Evolutionary conservation across 2,797 vertebrate species (phyloP), one percentile per base, ranked within the genome.

Genomic region (Chaetodon trifasciatus): DNA sequence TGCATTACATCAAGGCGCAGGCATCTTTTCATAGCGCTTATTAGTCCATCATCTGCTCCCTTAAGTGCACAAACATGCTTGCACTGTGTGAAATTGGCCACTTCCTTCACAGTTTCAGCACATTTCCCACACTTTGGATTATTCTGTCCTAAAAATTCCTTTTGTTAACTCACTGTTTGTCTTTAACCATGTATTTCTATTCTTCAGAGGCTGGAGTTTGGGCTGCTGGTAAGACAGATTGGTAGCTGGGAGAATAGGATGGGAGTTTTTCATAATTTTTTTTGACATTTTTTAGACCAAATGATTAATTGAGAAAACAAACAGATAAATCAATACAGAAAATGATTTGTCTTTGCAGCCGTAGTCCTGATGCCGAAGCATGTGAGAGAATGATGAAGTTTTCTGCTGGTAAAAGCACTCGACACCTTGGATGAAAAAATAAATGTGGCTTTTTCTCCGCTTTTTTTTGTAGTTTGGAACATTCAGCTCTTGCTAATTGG

Each of bases 1-100:
- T 46, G 62, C 72, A 82, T 37, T 57, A 83, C 65, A 85, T 82
- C 66, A 74, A 73, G 44, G 75, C 63, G 77, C 64, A 28, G 68
- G 49, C 61, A 8, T 81, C 64, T 63, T 76, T 78, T 81, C 35
- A 65, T 6, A 60, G 69, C 61, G 40, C 61, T 74, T 67, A 49
- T 70, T 66, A 75, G 60, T 74, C 46, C 53, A 58, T 70, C 52
- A 63, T 72, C 69, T 44, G 64, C 56, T 73, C n/a, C n/a, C 2
- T 4, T 28, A 66, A 28, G 74, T 53, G n/a, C 44, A 42, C 13
- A 75, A 17, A 72, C 21, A 53, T 39, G 21, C 52, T 4, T 37
- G 28, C 40, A 28, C 21, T 2, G n/a, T 19, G 19, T 35, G 60
- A 23, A 70, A 73, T 23, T 10, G 39, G 15, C 28, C 11, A 46